Conservation (phyloP, 2,888 invertebrate genomes). For the Idaea straminata region DNA sequence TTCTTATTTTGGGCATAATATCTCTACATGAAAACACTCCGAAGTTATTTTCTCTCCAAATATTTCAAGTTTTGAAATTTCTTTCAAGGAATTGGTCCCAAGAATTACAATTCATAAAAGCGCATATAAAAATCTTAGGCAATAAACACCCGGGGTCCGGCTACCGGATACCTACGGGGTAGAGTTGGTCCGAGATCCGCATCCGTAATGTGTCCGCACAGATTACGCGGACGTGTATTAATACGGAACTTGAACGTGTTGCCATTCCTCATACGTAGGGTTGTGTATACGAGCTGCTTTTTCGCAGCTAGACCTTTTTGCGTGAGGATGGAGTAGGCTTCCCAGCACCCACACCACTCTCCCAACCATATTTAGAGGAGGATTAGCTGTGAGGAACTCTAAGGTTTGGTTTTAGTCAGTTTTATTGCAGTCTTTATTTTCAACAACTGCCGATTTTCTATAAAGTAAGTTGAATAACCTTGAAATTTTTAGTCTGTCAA, state of each 20-base stretch:
- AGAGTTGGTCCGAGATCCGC: conserved; percentile 44
- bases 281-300: conserved; percentile 1
- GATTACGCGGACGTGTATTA: conserved; percentile 66
- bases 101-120: conserved; percentile 60
- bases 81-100: conserved; percentile 1
- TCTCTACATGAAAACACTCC: no score
- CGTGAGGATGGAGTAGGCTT: no score
- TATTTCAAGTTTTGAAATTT: background rate
- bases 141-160: conserved; percentile 12
- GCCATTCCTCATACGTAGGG: conserved; percentile 19
- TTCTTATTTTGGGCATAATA: no score
- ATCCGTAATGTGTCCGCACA: conserved; percentile 64
- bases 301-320: no score
- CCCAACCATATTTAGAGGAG: no score
- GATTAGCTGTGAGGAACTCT: no score
- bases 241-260: conserved; percentile 33
- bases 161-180: background rate
- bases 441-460: no score
- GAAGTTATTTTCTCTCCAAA: background rate
- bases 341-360: no score
- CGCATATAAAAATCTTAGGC: conserved; percentile 30
- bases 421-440: no score
- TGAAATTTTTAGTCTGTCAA: no score
- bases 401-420: no score
- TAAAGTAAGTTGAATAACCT: no score